These are phyloP conservation scores for Polyommatus icarus DNA, from an alignment of 2,888 invertebrate species.

Conservation along the genomic window DNA sequence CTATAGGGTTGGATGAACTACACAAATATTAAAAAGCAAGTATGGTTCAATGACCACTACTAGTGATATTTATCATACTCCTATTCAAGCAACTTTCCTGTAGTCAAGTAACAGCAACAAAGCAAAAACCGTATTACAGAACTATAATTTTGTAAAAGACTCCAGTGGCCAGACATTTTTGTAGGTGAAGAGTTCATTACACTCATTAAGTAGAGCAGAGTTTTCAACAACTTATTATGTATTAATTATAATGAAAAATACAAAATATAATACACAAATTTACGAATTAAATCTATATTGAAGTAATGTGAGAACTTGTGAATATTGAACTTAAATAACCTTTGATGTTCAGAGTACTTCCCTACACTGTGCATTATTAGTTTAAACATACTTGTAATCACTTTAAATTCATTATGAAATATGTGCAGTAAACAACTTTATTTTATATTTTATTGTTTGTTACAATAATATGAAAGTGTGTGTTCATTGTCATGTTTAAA, in stretches of 20 bases:
- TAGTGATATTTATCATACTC: background rate
- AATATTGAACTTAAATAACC: background rate
- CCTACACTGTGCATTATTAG: background rate
- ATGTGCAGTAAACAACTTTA: background rate
- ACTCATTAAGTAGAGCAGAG: background rate
- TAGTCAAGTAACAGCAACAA: background rate
- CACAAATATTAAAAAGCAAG: background rate
- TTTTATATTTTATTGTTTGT: no score
- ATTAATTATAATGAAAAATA: background rate
- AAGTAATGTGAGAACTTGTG: background rate
- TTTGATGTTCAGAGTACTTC: background rate
- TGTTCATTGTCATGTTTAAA: no score
- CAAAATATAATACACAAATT: background rate
- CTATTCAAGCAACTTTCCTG: background rate
- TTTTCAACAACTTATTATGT: background rate
- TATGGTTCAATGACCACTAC: background rate
- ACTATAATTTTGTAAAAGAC: background rate
- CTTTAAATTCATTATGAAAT: background rate
- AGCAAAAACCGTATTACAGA: background rate
- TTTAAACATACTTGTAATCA: no score
- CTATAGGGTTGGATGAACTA: background rate
- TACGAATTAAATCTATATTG: background rate
- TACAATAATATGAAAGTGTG: no score
- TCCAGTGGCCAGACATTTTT: background rate
- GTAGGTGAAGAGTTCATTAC: background rate